phyloP scores from a whole-genome alignment of 1,140 invertebrate genomes.

The Pseudomyrmex dendroicus region DNA sequence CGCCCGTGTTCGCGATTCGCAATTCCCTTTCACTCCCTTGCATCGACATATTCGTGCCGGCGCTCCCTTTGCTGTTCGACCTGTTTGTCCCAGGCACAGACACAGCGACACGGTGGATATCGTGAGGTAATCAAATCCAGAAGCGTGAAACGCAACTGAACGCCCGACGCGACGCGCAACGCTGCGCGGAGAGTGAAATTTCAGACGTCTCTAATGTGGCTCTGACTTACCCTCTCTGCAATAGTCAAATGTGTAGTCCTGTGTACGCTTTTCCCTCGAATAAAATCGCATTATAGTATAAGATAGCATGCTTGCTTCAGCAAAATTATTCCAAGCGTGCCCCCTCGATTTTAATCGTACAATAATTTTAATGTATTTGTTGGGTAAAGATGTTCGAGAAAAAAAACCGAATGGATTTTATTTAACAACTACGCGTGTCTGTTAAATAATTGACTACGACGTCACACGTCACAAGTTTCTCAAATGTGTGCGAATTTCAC shows the following conservation, averaged over 20 bases:
- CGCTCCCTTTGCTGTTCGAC: conserved; percentile 51
- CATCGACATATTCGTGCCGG: conserved; percentile 43
- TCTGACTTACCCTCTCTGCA: conserved; percentile 13
- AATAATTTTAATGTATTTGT: too few relatives aligned
- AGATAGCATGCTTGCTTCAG: neutral
- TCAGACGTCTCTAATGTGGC: conserved; percentile 53
- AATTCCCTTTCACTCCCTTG: conserved; percentile 39
- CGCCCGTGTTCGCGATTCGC: conserved; percentile 9
- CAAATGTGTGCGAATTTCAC: neutral
- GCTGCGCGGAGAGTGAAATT: conserved; percentile 59
- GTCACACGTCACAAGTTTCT: neutral
- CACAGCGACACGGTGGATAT: conserved; percentile 4
- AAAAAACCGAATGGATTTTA: neutral
- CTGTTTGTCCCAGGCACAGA: conserved; percentile 37
- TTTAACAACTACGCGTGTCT: neutral
- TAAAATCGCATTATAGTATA: neutral
- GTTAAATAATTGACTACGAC: conserved; percentile 3
- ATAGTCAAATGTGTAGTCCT: neutral
- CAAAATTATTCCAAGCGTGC: too few relatives aligned
- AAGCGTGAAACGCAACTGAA: conserved; percentile 68
- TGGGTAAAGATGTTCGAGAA: too few relatives aligned
- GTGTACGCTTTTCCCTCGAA: neutral
- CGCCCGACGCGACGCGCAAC: conserved; percentile 17
- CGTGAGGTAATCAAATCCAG: conserved; percentile 66
- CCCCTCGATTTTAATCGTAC: too few relatives aligned